These are phyloP conservation scores for Synanthedon tipuliformis DNA, from an alignment of 2,888 invertebrate genomes.

Conservation along the genomic window DNA sequence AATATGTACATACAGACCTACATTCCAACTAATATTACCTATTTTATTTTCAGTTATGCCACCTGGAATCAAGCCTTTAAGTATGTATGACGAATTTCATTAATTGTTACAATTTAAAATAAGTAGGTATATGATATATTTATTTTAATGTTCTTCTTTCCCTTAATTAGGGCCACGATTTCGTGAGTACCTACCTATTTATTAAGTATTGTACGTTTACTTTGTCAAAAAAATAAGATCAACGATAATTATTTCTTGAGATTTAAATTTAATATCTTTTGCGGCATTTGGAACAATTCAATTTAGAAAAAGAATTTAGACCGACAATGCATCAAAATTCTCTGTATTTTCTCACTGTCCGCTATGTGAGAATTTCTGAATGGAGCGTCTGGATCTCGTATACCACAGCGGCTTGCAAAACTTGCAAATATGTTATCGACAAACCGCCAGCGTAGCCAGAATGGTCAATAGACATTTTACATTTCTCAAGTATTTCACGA, in stretches of 20 bases:
- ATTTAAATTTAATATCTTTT: not conserved
- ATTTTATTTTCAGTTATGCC: not conserved
- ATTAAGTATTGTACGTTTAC: too few relatives aligned
- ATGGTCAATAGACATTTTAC: not conserved
- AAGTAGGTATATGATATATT: too few relatives aligned
- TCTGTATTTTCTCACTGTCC: constrained; percentile 20
- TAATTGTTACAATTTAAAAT: too few relatives aligned
- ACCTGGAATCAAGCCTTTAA: not conserved
- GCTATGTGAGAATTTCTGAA: constrained; percentile 29
- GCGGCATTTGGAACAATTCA: not conserved
- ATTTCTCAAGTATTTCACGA: not conserved
- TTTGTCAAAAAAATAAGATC: too few relatives aligned
- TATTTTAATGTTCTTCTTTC: too few relatives aligned
- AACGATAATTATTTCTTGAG: too few relatives aligned
- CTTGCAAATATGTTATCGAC: constrained; percentile 27
- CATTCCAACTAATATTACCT: not conserved
- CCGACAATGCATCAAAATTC: not conserved
- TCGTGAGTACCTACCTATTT: too few relatives aligned
- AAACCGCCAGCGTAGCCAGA: not conserved
- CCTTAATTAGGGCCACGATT: too few relatives aligned
- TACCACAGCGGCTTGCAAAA: constrained; percentile 29
- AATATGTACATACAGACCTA: too few relatives aligned
- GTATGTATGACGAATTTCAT: not conserved
- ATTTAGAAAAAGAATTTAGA: not conserved
- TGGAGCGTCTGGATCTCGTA: constrained; percentile 35